These are phyloP conservation scores for Nymphicus hollandicus DNA, from an alignment of 2,113 vertebrate genomes.

Conservation along the genomic window DNA sequence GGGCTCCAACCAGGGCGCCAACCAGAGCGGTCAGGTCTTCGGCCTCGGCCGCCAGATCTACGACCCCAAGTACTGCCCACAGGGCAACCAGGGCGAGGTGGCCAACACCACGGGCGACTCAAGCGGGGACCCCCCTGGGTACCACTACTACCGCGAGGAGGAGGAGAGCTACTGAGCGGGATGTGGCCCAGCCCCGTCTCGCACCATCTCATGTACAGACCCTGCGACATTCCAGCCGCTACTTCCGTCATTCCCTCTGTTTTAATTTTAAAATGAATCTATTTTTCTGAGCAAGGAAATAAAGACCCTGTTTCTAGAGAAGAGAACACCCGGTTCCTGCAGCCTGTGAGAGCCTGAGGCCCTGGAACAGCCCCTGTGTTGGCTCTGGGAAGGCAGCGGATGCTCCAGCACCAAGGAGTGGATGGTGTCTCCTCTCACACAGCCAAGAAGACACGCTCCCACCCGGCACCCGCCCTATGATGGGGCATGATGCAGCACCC, in stretches of 20 bases:
- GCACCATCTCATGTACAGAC: neutral
- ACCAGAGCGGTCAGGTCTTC: conserved; percentile 90
- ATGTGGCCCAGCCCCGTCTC: rapidly evolving
- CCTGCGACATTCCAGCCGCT: neutral
- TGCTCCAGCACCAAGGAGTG: neutral
- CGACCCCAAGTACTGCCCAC: conserved; percentile 91
- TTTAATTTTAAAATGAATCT: neutral
- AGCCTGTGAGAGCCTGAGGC: neutral
- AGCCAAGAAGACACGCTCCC: rapidly evolving
- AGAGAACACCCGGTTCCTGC: rapidly evolving
- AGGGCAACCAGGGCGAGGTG: conserved; percentile 49
- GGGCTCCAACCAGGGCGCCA: conserved; percentile 90
- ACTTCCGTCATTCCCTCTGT: neutral
- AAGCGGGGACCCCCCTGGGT: neutral
- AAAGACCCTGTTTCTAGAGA: neutral
- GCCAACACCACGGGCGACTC: neutral
- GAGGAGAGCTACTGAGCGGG: conserved; percentile 66
- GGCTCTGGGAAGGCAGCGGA: neutral
- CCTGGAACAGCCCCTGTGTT: rapidly evolving
- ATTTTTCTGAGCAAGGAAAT: conserved; percentile 28
- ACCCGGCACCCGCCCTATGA: rapidly evolving
- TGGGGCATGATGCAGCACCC: neutral
- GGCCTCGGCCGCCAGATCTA: conserved; percentile 95
- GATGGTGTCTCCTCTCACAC: rapidly evolving
- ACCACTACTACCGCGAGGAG: conserved; percentile 49